Conservation (phyloP, 2,888 invertebrate species). For the Yponomeuta malinellus region DNA sequence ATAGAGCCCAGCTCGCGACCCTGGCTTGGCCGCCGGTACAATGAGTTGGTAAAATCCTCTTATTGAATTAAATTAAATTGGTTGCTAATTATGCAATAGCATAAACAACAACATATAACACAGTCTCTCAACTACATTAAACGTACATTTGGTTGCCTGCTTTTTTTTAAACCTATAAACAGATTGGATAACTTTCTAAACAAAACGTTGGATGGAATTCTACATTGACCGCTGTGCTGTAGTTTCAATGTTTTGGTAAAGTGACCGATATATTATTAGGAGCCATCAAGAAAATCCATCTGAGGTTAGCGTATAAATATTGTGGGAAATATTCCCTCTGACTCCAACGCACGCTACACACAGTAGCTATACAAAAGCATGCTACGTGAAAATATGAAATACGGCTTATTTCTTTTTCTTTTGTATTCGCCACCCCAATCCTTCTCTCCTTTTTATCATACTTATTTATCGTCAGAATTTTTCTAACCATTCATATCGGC, state of each 20-base stretch:
- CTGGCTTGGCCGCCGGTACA: too few species aligned
- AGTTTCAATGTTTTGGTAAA: too few species aligned
- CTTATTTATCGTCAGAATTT: conserved; percentile 22
- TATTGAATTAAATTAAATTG: too few species aligned
- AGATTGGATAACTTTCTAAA: too few species aligned
- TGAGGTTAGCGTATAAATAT: conserved; percentile 9
- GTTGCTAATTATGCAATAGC: too few species aligned
- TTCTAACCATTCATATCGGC: conserved; percentile 21
- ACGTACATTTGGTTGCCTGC: conserved; percentile 9
- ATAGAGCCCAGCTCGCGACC: too few species aligned
- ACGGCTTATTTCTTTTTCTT: conserved; percentile 23
- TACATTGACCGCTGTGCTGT: too few species aligned
- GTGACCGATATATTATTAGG: neutral
- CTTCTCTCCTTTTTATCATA: conserved; percentile 24
- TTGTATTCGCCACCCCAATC: conserved; percentile 20
- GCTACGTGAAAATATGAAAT: conserved; percentile 24
- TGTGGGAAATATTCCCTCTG: conserved; percentile 13
- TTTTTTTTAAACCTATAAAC: neutral
- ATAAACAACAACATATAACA: neutral
- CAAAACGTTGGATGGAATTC: too few species aligned
- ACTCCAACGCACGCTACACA: neutral
- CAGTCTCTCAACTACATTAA: neutral
- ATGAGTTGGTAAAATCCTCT: too few species aligned
- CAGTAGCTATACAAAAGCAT: neutral
- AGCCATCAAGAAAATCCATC: conserved; percentile 17